Conservation (phyloP, 2,113 vertebrate genomes). For the Perca flavescens region DNA sequence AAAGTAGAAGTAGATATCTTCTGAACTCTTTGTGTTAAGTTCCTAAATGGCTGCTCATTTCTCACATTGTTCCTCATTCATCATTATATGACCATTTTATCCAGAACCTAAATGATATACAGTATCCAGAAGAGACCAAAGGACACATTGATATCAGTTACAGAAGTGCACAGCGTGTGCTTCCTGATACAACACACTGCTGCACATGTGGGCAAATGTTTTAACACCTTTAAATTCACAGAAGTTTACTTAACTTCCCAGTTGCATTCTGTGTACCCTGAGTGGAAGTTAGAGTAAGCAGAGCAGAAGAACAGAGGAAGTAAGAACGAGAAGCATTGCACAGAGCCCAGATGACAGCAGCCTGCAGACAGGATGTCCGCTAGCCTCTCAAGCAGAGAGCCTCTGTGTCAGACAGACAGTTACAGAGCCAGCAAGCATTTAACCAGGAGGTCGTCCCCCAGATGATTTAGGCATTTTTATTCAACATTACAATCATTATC, state of each 20-base stretch:
- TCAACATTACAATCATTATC: not conserved
- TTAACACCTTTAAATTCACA: conserved; percentile 20
- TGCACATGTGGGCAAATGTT: not conserved
- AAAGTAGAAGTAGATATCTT: conserved; percentile 35
- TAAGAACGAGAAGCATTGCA: conserved; percentile 59
- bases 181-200: conserved; percentile 43
- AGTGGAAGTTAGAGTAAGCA: conserved; percentile 50
- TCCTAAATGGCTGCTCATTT: conserved; percentile 26
- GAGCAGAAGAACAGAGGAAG: conserved; percentile 64
- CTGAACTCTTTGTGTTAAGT: conserved; percentile 27
- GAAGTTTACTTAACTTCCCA: conserved; percentile 40
- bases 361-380: conserved; percentile 77
- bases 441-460: not conserved
- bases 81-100: not conserved
- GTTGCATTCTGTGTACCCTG: not conserved
- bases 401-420: conserved; percentile 44
- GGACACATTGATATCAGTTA: conserved; percentile 1
- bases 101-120: not conserved
- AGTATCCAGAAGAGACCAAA: not conserved
- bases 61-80: conserved; percentile 38
- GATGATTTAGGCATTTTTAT: not conserved
- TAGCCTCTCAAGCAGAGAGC: conserved; percentile 74
- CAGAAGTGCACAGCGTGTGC: conserved; percentile 32
- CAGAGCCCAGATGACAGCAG: conserved; percentile 56
- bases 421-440: conserved; percentile 3